phyloP scores from a whole-genome alignment of 2,113 vertebrate species.

The Callospermophilus lateralis region DNA sequence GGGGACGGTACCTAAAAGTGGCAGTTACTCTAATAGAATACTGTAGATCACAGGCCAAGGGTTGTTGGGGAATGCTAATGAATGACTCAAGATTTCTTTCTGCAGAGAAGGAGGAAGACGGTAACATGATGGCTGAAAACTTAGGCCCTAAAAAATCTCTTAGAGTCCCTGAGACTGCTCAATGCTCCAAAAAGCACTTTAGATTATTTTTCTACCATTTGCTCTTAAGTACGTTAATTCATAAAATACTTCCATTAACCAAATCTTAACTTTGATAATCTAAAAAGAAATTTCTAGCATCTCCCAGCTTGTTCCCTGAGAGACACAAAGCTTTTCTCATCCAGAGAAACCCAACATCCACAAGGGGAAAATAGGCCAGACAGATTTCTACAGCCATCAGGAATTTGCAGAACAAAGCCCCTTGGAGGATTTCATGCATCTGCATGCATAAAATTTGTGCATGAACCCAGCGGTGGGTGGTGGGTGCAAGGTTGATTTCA shows the following conservation, averaged over 20 bases:
- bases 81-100: background rate
- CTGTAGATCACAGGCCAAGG: background rate
- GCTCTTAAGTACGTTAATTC: background rate
- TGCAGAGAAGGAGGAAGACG: background rate
- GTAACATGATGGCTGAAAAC: background rate
- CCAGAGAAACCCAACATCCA: background rate
- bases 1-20: background rate
- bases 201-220: background rate
- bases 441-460: background rate
- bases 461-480: background rate
- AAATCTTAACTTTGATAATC: background rate
- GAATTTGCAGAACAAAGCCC: background rate
- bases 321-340: background rate
- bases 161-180: background rate
- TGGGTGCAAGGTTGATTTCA: background rate
- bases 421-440: background rate
- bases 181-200: background rate
- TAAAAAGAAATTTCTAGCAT: background rate
- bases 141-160: background rate
- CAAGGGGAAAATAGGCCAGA: background rate
- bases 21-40: background rate
- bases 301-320: background rate
- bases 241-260: constrained; percentile 12
- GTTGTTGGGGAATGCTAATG: too few relatives aligned
- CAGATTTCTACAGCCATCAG: background rate